Evolutionary conservation across 2,888 invertebrate genomes (phyloP).

Genomic region (Hylaea fasciaria): DNA sequence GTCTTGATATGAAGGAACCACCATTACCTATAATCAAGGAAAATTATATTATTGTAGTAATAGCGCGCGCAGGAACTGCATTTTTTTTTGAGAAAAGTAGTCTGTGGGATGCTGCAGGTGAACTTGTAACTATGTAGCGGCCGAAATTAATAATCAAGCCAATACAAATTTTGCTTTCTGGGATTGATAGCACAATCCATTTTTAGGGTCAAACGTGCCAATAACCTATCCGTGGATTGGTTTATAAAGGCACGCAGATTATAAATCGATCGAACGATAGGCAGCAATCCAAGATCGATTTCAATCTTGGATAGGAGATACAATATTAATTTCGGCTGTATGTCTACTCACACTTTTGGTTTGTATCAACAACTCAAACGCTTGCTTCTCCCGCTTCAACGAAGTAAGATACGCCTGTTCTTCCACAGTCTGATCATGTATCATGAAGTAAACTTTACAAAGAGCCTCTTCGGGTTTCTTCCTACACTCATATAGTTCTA

Average conservation of each 20-base stretch:
- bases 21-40: conserved; percentile 88
- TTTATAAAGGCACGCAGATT: too few relatives aligned
- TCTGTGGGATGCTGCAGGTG: too few relatives aligned
- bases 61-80: too few relatives aligned
- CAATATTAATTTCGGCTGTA: too few relatives aligned
- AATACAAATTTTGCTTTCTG: background rate
- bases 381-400: conserved; percentile 95
- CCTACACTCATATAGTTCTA: conserved; percentile 93
- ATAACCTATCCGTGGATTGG: too few relatives aligned
- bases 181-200: too few relatives aligned
- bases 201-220: too few relatives aligned
- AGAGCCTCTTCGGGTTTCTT: conserved; percentile 74
- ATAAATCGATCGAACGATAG: too few relatives aligned
- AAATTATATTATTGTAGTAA: conserved; percentile 25
- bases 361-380: conserved; percentile 96
- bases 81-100: too few relatives aligned
- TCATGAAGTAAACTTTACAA: conserved; percentile 93
- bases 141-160: background rate
- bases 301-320: too few relatives aligned
- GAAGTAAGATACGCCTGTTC: conserved; percentile 98
- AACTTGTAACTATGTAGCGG: too few relatives aligned
- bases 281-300: too few relatives aligned
- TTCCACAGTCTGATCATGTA: conserved; percentile 97
- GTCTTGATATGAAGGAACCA: conserved; percentile 94
- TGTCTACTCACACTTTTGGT: conserved; percentile 93